Percentiles rank a stretch among this genome's conserved stretches.
Conservation (phyloP, 2,113 vertebrate species). For the Tupaia chinensis region DNA sequence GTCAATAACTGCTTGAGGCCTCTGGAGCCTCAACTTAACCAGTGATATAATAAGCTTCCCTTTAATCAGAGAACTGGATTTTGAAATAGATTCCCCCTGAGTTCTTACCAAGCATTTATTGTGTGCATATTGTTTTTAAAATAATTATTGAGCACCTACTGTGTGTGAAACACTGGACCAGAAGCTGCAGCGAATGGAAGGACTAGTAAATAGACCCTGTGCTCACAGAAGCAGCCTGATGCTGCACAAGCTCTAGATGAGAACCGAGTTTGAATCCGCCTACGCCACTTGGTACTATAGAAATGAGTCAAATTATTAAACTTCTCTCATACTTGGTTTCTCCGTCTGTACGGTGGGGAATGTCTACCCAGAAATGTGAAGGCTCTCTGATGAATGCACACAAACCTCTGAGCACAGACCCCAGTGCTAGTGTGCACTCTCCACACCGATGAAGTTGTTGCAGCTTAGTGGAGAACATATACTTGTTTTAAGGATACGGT, state of each 20-base stretch:
- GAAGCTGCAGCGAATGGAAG: neutral
- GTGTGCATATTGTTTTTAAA: conserved; percentile 6
- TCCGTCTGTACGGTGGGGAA: neutral
- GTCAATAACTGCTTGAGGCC: neutral
- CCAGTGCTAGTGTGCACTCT: neutral
- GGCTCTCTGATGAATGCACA: neutral
- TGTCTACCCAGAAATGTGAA: neutral
- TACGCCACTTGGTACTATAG: neutral
- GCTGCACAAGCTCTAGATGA: neutral
- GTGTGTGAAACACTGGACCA: neutral
- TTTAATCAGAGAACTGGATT: neutral
- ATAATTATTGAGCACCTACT: neutral
- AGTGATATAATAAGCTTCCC: neutral
- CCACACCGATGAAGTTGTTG: neutral
- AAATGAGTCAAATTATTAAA: neutral
- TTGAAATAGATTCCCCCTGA: conserved; percentile 20
- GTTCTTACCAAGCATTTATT: neutral
- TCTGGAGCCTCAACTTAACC: neutral
- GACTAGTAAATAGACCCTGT: neutral
- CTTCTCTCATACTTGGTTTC: neutral
- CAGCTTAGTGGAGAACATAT: neutral
- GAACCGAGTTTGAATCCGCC: neutral
- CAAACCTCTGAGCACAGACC: neutral
- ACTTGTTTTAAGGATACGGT: neutral
- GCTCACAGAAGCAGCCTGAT: neutral